A percentile compares a stretch with the other conserved stretches of the same genome.
These are phyloP conservation scores for Temnothorax ravouxi DNA, from an alignment of 2,888 invertebrate genomes.

Conservation along the genomic window DNA sequence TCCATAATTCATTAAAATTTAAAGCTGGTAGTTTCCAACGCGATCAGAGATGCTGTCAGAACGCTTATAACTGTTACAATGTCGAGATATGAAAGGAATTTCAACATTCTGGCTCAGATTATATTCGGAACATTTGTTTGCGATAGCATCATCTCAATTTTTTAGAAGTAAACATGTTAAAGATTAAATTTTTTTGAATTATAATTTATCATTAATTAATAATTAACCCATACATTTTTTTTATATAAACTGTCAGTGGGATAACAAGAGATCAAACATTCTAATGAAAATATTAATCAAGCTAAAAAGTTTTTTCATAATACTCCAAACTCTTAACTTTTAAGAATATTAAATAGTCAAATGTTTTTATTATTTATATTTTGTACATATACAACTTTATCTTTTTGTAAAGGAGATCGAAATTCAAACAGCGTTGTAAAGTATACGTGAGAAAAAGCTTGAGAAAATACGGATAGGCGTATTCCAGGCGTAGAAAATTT, in stretches of 20 bases:
- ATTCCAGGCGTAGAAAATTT: conserved; percentile 26
- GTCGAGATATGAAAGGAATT: conserved; percentile 35
- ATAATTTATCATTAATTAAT: conserved; percentile 5
- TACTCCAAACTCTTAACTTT: neutral
- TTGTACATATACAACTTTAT: neutral
- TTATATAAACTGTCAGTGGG: neutral
- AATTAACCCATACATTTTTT: neutral
- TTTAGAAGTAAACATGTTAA: neutral
- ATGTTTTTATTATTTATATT: conserved; percentile 14
- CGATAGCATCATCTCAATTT: neutral
- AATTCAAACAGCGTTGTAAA: conserved; percentile 20
- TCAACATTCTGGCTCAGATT: conserved; percentile 25
- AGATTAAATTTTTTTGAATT: neutral
- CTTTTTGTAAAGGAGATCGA: conserved; percentile 6
- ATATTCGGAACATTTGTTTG: conserved; percentile 12
- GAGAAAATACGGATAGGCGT: conserved; percentile 14
- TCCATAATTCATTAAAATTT: conserved; percentile 51
- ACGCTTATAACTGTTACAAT: conserved; percentile 38
- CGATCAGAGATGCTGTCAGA: conserved; percentile 3
- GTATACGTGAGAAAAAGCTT: conserved; percentile 29
- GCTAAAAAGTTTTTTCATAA: neutral
- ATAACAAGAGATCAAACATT: neutral
- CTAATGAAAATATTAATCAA: neutral
- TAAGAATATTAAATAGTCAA: neutral
- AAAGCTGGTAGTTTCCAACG: conserved; percentile 28